A percentile compares a stretch with the other conserved stretches of the same genome.
Conservation (phyloP, 2,888 invertebrate species). For the Calephelis perditalis region DNA sequence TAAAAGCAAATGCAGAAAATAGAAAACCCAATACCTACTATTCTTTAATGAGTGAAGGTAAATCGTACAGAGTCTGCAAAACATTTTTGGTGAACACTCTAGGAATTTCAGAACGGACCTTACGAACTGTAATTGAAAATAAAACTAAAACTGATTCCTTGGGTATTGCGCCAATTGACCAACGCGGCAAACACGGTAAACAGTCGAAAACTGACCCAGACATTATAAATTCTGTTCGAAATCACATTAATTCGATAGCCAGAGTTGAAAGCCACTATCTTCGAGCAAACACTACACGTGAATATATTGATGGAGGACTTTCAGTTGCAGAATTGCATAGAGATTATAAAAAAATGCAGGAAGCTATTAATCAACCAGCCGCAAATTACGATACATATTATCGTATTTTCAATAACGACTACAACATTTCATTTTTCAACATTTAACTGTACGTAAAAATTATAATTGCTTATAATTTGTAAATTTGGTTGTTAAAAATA, state of each 20-base stretch:
- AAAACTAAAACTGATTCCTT: conserved; percentile 6
- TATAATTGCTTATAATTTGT: too few species aligned
- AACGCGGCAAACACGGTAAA: conserved; percentile 21
- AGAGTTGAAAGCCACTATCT: not conserved
- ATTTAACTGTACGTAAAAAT: too few species aligned
- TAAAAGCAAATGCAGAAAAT: conserved; percentile 19
- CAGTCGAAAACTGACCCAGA: conserved; percentile 15
- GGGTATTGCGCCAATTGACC: conserved; percentile 19
- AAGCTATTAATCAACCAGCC: conserved; percentile 1
- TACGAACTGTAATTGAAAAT: too few species aligned
- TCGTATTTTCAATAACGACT: not conserved
- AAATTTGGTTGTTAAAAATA: too few species aligned
- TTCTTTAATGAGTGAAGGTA: conserved; percentile 23
- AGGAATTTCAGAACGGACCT: conserved; percentile 21
- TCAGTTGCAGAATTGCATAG: conserved; percentile 4
- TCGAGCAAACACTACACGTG: conserved; percentile 2
- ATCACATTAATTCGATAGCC: conserved; percentile 4
- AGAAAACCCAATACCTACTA: conserved; percentile 16
- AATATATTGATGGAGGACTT: conserved; percentile 10
- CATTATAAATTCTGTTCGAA: conserved; percentile 5
- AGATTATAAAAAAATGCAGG: conserved; percentile 5
- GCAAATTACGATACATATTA: conserved; percentile 1
- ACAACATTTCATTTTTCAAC: not conserved
- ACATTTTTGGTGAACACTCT: conserved; percentile 28
- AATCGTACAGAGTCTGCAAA: conserved; percentile 24